Percentiles rank a stretch among this genome's conserved stretches.
phyloP scores from a whole-genome alignment of 2,797 vertebrate genomes.

The Ispidina picta region DNA sequence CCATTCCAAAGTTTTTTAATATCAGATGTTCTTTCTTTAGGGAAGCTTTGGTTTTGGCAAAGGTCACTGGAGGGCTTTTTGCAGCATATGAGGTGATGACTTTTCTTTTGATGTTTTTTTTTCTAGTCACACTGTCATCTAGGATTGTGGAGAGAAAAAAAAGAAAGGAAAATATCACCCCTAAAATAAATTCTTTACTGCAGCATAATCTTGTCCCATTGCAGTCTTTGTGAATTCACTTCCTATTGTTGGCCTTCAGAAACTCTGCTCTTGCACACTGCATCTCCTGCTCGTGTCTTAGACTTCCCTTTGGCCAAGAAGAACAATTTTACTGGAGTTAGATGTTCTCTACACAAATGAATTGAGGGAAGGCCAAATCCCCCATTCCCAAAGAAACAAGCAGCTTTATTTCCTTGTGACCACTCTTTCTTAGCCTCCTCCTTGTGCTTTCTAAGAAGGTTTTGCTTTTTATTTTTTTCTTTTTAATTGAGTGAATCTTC shows the following conservation, averaged over 20 bases:
- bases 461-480: background rate
- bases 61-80: background rate
- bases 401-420: background rate
- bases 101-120: background rate
- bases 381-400: background rate
- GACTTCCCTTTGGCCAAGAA: background rate
- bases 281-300: background rate
- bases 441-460: background rate
- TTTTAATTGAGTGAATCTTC: background rate
- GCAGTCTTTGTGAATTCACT: background rate
- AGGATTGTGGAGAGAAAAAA: background rate
- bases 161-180: background rate
- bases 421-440: background rate
- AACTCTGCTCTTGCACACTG: background rate
- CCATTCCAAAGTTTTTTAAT: slow-evolving; percentile 4
- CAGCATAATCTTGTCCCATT: background rate
- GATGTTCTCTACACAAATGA: background rate
- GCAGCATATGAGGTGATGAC: background rate
- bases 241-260: background rate
- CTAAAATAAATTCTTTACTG: background rate
- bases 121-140: background rate
- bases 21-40: background rate
- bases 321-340: background rate
- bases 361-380: background rate
- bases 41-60: background rate